phyloP scores from a whole-genome alignment of 2,113 vertebrate genomes.

The Myotis brandtii region DNA sequence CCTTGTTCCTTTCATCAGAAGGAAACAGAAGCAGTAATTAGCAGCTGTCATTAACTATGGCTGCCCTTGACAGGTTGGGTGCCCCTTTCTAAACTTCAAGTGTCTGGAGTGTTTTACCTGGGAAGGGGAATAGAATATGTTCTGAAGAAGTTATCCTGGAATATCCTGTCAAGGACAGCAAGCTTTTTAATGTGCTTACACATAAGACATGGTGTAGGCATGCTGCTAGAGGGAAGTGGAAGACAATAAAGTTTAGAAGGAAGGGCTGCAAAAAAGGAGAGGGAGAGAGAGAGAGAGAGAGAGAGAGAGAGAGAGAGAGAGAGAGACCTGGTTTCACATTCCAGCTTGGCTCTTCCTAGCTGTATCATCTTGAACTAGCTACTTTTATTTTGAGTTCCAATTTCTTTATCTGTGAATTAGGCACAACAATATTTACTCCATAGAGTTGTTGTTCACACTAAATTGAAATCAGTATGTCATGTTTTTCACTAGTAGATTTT shows the following conservation, averaged over 20 bases:
- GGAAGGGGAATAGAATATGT: background rate
- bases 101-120: background rate
- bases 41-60: background rate
- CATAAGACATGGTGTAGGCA: too few relatives aligned
- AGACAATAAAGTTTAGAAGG: background rate
- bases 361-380: background rate
- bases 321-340: background rate
- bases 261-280: background rate
- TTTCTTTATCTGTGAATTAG: slow-evolving; percentile 31
- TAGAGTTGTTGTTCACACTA: slow-evolving; percentile 1
- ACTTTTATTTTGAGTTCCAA: slow-evolving; percentile 5
- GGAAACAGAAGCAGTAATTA: background rate
- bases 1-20: slow-evolving; percentile 3
- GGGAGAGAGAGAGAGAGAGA: too few relatives aligned
- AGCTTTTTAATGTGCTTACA: background rate
- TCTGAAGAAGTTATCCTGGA: background rate
- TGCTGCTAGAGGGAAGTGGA: background rate
- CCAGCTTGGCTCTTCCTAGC: background rate
- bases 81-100: background rate
- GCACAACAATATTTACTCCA: background rate
- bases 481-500: slow-evolving; percentile 10
- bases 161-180: background rate
- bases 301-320: background rate
- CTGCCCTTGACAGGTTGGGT: background rate
- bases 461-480: slow-evolving; percentile 68